Base-by-base conservation (phyloP, 2,888 invertebrate genomes). In the Nymphalis urticae region DNA sequence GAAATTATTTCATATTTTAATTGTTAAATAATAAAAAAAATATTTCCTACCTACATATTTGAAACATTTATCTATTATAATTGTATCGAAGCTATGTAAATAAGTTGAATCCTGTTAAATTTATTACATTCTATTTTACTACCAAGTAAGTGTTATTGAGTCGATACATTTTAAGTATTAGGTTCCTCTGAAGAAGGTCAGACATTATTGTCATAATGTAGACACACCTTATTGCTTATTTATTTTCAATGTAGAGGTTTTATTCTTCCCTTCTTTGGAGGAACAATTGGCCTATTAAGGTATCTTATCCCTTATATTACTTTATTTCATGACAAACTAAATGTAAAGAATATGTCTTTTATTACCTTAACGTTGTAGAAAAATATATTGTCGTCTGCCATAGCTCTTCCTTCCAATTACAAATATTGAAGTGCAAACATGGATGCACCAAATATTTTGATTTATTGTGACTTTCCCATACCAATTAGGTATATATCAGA, bases 71-170 rank as follows among this genome's bases (percentile, higher is more conserved):
- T 58, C 65, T 64, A 70, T 62, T 68, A 71, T 68, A 56, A 32
- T 66, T 74, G 69, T 76, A 68, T 73, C 50, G 76, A 80, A 75
- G 77, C 85, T 85, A 84, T 92, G 90, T 91, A 92, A 88, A 92
- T 91, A 91, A 90, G 89, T 90, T 91, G 82, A 83, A 89, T 86
- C 90, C 89, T 91, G 91, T 92, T 91, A 91, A 90, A 90, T 84
- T 88, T 90, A 89, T 88, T 86, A 91, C 92, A 92, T 91, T 92
- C 92, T 92, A 92, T 92, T 91, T 91, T 90, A 91, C 82, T 91
- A 90, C 85, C 81, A 77, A 83, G 79, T 90, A 92, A 92, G 91
- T 92, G 91, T 92, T 92, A 89, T 86, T 84, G 82, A 88, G 85
- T 88, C 88, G 83, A 89, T 89, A 90, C 86, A 85, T 84, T 85